Base-by-base conservation (phyloP, 2,797 vertebrate species). In the Aphelocoma californica region DNA sequence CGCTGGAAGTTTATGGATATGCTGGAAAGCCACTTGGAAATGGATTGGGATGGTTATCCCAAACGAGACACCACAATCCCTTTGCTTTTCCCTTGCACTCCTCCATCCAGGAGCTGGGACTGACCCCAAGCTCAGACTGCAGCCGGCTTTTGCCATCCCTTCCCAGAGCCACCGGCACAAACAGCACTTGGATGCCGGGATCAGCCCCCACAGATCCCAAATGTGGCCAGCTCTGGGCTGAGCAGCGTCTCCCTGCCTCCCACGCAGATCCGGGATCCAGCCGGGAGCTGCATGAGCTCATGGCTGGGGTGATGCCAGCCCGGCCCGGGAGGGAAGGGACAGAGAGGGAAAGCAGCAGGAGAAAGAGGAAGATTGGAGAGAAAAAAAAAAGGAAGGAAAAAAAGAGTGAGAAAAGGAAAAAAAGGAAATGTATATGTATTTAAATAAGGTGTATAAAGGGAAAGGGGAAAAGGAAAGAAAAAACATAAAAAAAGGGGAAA, bases 241-340 rank as follows among this genome's bases (percentile, higher is more conserved):
- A 82, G 71, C 77, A 44, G 56, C 21, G 0, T 56, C 70, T 71
- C 18, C 5, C 61, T 51, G 70, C 84, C 64, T 93, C 96, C 94
- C 83, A 95, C 90, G 0, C 94, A 57, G 66, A 81, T 69, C 90
- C 14, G 47, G 92, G 82, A 92, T 34, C 79, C 91, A 82, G 94
- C 48, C 0, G 26, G 0, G 19, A 89, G 85, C 71, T 9, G 71
- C 34, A 24, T 94, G 51, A 96, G 88, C 61, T 96, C 88, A 94
- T 72, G 1, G 14, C 77, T 93, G 95, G 83, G 70, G 58, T 3
- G 28, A 19, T 0, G 83, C 96, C 95, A 96, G 45, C 36, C 56
- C 5, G 12, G 26, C 25, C 1, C 6, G 3, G 16, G 28, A 70
- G 66, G 67, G 53, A 29, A 67, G 25, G 56, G 62, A 60, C 36